Base-by-base conservation (phyloP, 1,140 invertebrate species). In the Mylabris phalerata region DNA sequence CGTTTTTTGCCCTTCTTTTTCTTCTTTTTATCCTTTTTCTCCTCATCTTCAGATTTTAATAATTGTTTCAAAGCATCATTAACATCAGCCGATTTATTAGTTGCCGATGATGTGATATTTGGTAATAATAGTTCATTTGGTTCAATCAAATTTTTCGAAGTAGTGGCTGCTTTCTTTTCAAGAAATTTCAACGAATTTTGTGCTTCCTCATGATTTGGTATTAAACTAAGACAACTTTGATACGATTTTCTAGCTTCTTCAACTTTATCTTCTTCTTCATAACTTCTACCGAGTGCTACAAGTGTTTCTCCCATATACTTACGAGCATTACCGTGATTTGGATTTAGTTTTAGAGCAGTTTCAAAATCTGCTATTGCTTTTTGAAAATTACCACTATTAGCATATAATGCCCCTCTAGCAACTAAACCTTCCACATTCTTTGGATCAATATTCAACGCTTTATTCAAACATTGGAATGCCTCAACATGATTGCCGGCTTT, bases 331-430 rank as follows among this genome's bases (percentile, higher is more conserved):
- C 84, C 84, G 78, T 98, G 93, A 55, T 84, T 89, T 13, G 87
- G 87, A 77, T 96, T 94, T 11, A 92, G 72, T 71, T 90, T 87
- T 32, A 96, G 76, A 2, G 93, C 94, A 32, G 84, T 86, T 76
- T 95, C 92, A 79, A 98, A 96, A 77, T 97, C 93, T 67, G 93
- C 89, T 65, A 97, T 90, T 3, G 93, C 95, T 72, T 92, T 93
- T 65, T 89, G 86, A 75, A 93, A 96, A 69, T 86, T 93, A 45
- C 92, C 92, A 73, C 90, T 92, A 71, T 98, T 96, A 9, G 93
- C 94, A 77, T 92, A 95, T 73, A 98, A 75, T 46, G 93, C 93
- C 63, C 93, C 94, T 72, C 93, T 80, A 9, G 94, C 94, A 0
- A 96, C 93, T 44, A 95, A 77, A 46, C 92, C 95, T 79, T 98